Conservation (phyloP, 2,797 vertebrate species). For the Chrysolophus pictus region DNA sequence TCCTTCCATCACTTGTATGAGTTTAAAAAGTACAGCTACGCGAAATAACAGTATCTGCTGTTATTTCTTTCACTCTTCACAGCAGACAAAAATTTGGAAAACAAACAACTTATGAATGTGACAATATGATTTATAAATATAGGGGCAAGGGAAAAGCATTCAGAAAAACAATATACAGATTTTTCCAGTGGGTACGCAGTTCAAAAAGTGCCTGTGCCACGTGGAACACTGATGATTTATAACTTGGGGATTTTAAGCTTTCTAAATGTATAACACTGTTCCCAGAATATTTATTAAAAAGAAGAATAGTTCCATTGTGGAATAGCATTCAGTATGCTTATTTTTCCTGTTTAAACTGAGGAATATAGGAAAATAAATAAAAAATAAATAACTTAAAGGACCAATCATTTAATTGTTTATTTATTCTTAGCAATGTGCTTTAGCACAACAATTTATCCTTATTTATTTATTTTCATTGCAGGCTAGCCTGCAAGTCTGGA, state of each 20-base stretch:
- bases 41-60: neutral
- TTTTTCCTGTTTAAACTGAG: neutral
- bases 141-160: constrained; percentile 47
- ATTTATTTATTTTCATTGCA: neutral
- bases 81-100: constrained; percentile 30
- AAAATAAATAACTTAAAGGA: neutral
- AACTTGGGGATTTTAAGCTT: constrained; percentile 21
- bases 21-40: neutral
- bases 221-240: constrained; percentile 60
- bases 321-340: constrained; percentile 22
- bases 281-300: constrained; percentile 55
- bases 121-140: constrained; percentile 68
- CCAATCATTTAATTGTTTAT: neutral
- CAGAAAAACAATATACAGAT: constrained; percentile 60
- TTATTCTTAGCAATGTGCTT: neutral
- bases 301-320: neutral
- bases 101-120: constrained; percentile 44
- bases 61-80: neutral
- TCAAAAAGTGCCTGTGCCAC: constrained; percentile 35
- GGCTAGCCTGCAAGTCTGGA: neutral
- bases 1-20: neutral
- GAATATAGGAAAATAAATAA: neutral
- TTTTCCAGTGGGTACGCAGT: constrained; percentile 36
- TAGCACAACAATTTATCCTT: neutral
- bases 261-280: constrained; percentile 46